These are phyloP conservation scores for Pelusios castaneus DNA, from an alignment of 2,113 vertebrate species.

Conservation along the genomic window DNA sequence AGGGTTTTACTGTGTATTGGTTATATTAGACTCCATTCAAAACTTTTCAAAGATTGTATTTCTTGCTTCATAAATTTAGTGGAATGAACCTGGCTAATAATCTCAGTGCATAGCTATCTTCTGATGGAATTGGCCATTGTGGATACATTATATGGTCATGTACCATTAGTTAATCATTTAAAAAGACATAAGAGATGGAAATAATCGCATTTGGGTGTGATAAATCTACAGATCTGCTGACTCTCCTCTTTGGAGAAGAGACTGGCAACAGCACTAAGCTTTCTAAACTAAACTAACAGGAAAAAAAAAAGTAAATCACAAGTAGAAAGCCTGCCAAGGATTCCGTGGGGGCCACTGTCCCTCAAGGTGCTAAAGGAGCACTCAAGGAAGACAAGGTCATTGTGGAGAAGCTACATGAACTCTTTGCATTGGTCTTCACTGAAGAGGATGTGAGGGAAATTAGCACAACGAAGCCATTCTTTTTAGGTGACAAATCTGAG, in stretches of 20 bases:
- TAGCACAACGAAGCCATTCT: not conserved
- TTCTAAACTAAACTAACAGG: not conserved
- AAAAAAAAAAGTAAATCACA: not conserved
- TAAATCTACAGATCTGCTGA: conserved; percentile 49
- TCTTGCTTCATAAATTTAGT: conserved; percentile 70
- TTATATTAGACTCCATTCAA: conserved; percentile 53
- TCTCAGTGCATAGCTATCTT: conserved; percentile 29
- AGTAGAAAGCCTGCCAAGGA: not conserved
- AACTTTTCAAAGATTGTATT: conserved; percentile 68
- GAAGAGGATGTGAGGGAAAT: not conserved
- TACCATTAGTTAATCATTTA: conserved; percentile 70
- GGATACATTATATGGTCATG: conserved; percentile 57
- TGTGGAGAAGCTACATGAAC: too few relatives aligned
- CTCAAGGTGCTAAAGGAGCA: not conserved
- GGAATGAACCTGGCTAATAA: conserved; percentile 67
- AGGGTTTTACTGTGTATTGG: conserved; percentile 53
- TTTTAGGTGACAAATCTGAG: not conserved
- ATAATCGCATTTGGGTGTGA: conserved; percentile 52
- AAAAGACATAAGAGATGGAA: conserved; percentile 64
- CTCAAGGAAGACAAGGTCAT: not conserved
- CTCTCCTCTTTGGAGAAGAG: conserved; percentile 36
- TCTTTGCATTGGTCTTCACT: not conserved
- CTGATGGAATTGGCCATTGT: conserved; percentile 24
- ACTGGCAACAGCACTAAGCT: conserved; percentile 46
- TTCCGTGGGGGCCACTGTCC: not conserved